Conservation (phyloP, 2,797 vertebrate genomes). For the Rhinophrynus dorsalis region DNA sequence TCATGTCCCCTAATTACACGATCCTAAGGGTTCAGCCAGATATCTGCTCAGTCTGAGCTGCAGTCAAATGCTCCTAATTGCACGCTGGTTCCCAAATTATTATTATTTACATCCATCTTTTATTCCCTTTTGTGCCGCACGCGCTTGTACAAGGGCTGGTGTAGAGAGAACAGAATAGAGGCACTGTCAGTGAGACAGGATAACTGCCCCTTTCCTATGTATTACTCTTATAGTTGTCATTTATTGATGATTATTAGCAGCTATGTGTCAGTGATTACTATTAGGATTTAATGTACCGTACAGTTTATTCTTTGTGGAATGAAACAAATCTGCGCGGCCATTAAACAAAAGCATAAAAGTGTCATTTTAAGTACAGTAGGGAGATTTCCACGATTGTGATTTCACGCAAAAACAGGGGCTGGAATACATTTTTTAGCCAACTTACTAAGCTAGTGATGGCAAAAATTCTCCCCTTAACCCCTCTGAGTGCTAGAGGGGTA, state of each 20-base stretch:
- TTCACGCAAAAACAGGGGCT: too few relatives aligned
- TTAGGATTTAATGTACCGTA: too few relatives aligned
- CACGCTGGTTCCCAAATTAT: slow-evolving; percentile 63
- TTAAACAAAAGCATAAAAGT: too few relatives aligned
- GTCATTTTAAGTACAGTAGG: too few relatives aligned
- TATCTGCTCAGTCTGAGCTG: slow-evolving; percentile 68
- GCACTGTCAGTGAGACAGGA: background rate
- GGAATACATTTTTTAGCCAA: too few relatives aligned
- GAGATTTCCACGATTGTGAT: too few relatives aligned
- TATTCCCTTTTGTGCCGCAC: slow-evolving; percentile 63
- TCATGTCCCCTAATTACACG: slow-evolving; percentile 73
- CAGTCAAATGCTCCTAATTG: slow-evolving; percentile 73
- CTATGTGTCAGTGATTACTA: background rate
- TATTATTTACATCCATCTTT: background rate
- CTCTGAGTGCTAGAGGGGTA: too few relatives aligned
- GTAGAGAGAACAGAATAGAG: too few relatives aligned
- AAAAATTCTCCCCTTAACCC: too few relatives aligned
- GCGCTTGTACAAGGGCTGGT: slow-evolving; percentile 51
- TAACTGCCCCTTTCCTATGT: background rate
- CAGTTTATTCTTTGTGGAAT: too few relatives aligned
- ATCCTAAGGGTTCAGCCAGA: slow-evolving; percentile 75
- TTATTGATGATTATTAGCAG: background rate
- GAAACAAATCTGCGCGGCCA: too few relatives aligned
- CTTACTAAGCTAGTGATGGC: too few relatives aligned
- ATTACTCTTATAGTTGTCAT: background rate